These are phyloP conservation scores for Dromiciops gliroides DNA, from an alignment of 2,113 vertebrate species.

Conservation along the genomic window DNA sequence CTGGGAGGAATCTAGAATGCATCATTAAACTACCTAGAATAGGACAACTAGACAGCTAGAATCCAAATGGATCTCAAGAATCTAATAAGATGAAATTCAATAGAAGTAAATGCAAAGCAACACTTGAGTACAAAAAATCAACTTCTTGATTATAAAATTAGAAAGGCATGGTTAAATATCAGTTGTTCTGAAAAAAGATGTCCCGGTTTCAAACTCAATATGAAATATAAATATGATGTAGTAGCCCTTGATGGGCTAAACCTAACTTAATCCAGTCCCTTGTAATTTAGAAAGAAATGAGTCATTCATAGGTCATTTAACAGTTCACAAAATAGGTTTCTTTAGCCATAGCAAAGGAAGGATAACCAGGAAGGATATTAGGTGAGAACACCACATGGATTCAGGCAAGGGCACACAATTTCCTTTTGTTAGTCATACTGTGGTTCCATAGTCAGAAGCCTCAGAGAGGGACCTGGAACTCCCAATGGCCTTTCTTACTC, in stretches of 20 bases:
- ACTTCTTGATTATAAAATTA: background rate
- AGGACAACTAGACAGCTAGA: background rate
- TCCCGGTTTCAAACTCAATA: background rate
- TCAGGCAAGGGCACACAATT: background rate
- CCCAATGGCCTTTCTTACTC: background rate
- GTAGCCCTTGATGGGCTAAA: background rate
- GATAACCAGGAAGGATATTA: background rate
- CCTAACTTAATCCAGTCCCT: background rate
- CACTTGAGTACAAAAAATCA: background rate
- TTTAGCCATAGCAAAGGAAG: background rate
- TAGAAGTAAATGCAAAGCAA: background rate
- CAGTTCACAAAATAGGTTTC: background rate
- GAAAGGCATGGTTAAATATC: background rate
- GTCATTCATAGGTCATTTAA: background rate
- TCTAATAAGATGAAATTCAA: background rate
- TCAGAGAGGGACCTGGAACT: background rate
- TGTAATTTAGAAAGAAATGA: background rate
- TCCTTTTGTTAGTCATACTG: background rate
- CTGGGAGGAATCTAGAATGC: background rate
- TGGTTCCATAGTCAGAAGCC: background rate
- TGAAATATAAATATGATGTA: background rate
- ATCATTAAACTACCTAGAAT: background rate
- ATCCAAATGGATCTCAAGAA: background rate
- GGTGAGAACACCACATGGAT: background rate
- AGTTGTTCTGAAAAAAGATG: background rate